Base-by-base conservation (phyloP, 2,797 vertebrate genomes). In the Hozukius guyotensis region DNA sequence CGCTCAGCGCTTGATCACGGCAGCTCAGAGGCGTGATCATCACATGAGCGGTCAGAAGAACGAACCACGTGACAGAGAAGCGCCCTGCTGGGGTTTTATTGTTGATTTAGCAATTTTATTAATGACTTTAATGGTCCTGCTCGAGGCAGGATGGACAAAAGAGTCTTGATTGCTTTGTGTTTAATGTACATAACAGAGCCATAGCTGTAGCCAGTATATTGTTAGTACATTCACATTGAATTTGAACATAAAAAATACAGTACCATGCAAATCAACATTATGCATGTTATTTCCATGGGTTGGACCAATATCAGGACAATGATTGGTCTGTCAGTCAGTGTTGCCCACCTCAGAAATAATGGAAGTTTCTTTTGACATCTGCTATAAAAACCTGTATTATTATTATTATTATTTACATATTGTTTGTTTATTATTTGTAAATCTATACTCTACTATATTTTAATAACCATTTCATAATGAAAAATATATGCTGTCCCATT, bases 1-100 rank as follows among this genome's bases (percentile, higher is more conserved):
- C 34, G 78, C 60, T 79, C 72, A 65, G 36, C 32, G 78, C 79
- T 93, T 89, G 84, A 93, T 92, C 85, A 88, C 46, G 24, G 71
- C 71, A 77, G 71, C 86, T 90, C 66, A 65, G 72, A 87, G 74
- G 70, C 71, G 24, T n/a, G 36, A 86, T 88, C 82, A 85, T 88
- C 80, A 86, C 79, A 73, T 61, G 20, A 52, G 68, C 27, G 67
- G 84, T 90, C 83, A 64, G 61, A 84, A 71, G 68, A 82, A 77
- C 69, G 63, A 81, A 82, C 46, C 77, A 63, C 77, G 80, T 72
- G 81, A 88, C 46, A 57, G 52, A 46, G 64, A 80, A 74, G 46
- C 66, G 18, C 24, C 72, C 60, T 22, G 65, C 24, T n/a, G 69
- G 70, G 75, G 71, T 36, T 77, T 81, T 71, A n/a, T 9, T 63